Conservation (phyloP, 2,797 vertebrate species). For the Gorsachius magnificus region DNA sequence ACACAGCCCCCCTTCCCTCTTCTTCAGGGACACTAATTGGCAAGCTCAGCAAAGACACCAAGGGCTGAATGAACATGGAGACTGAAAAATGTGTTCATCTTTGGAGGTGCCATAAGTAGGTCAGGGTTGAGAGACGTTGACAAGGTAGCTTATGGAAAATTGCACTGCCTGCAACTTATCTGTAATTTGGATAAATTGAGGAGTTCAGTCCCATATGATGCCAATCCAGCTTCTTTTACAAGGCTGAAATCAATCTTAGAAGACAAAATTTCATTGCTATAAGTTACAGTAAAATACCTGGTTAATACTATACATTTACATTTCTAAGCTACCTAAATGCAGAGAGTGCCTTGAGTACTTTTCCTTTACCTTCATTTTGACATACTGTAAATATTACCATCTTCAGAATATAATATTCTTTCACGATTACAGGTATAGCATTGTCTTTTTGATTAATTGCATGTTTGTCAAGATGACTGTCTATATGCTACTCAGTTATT, state of each 20-base stretch:
- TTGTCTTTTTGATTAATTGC: constrained; percentile 38
- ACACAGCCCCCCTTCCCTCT: background rate
- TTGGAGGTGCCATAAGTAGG: constrained; percentile 6
- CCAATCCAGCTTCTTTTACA: background rate
- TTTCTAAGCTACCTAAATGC: background rate
- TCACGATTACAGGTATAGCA: constrained; percentile 4
- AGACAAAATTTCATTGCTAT: background rate
- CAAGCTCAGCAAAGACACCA: background rate
- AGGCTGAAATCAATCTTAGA: background rate
- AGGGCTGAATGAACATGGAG: background rate
- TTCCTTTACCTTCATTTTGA: constrained; percentile 20
- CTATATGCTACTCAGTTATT: background rate
- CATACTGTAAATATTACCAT: background rate
- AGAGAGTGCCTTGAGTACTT: background rate
- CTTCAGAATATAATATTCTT: constrained; percentile 3
- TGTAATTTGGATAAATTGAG: constrained; percentile 35
- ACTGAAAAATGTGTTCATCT: background rate
- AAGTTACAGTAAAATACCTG: background rate
- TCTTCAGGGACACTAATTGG: background rate
- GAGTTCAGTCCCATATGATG: background rate
- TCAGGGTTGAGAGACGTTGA: background rate
- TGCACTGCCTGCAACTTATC: background rate
- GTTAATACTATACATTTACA: background rate
- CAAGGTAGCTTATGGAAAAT: constrained; percentile 26
- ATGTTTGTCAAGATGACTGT: background rate